Percentiles rank a stretch among this genome's conserved stretches.
Conservation (phyloP, 2,888 invertebrate genomes). For the Fissipunctia ypsillon region DNA sequence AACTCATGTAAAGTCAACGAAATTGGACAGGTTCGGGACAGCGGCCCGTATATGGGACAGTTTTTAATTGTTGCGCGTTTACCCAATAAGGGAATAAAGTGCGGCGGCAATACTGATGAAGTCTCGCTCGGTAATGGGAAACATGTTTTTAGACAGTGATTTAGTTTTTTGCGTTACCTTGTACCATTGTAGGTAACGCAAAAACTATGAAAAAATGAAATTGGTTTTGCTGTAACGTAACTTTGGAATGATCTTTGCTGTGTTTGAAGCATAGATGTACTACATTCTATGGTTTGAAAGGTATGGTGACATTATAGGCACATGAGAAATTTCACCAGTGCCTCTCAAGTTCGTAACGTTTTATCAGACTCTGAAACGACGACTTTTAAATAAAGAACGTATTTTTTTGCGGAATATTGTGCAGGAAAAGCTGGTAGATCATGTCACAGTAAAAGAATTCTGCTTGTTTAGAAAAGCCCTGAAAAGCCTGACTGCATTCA, state of each 20-base stretch:
- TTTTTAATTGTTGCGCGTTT: slow-evolving; percentile 57
- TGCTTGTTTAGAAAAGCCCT: not conserved
- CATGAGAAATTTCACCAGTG: not conserved
- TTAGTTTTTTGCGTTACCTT: too few relatives aligned
- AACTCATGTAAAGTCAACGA: slow-evolving; percentile 64
- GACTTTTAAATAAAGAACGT: not conserved
- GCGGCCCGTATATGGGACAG: slow-evolving; percentile 36
- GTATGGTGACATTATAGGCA: not conserved
- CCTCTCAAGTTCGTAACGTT: not conserved
- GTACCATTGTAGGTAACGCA: too few relatives aligned
- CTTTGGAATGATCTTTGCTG: not conserved
- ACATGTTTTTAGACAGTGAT: slow-evolving; percentile 35
- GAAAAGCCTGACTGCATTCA: not conserved
- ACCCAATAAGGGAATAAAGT: slow-evolving; percentile 53
- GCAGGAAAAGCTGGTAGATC: not conserved
- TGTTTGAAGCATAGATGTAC: too few relatives aligned
- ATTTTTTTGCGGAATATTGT: not conserved
- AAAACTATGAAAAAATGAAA: not conserved
- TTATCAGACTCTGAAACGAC: too few relatives aligned
- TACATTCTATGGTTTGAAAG: too few relatives aligned
- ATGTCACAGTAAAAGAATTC: not conserved
- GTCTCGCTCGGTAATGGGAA: slow-evolving; percentile 6
- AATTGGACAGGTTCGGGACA: slow-evolving; percentile 56
- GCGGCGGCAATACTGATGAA: slow-evolving; percentile 61
- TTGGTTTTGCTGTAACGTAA: not conserved